Evolutionary conservation across 1,140 invertebrate genomes (phyloP), one percentile per base, ranked within the genome.

Genomic region (Platyscapa corneri): DNA sequence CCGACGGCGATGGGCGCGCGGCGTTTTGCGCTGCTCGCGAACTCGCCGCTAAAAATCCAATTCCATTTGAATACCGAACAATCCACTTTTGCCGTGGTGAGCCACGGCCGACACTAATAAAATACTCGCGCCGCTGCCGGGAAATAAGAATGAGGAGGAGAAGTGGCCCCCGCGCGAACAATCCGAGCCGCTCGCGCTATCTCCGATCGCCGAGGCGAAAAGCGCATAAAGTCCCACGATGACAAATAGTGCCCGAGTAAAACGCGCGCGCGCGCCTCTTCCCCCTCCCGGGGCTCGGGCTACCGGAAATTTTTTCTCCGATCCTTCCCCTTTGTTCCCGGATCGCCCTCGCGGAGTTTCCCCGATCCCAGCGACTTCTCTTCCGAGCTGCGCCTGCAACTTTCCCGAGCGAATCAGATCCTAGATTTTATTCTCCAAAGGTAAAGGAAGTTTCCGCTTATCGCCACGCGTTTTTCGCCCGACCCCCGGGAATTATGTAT

Each of bases 1-100:
- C 46, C 67, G 32, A 42, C 67, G 80, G 80, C n/a, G n/a, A n/a
- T n/a, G n/a, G n/a, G n/a, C n/a, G n/a, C n/a, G n/a, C n/a, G n/a
- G n/a, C 46, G 32, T 56, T 80, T 49, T 12, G 72, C 16, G 14
- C n/a, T n/a, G n/a, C 16, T 49, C 81, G 10, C 78, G 34, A 12
- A 70, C 64, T n/a, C 30, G 16, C 83, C 60, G 75, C 76, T 70
- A 84, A 84, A 83, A 78, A 78, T 78, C 64, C 60, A 70, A 67
- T 53, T 84, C 53, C 83, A 84, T 79, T 79, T 79, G 83, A 84
- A 79, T 84, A 79, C 42, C 83, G n/a, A 84, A 84, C 83, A 72
- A 79, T 84, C 76, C 83, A 70, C 82, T 83, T 77, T 77, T 83
- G 39, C 81, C 83, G 10, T 14, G 12, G 2, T 23, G 60, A 30